Base-by-base conservation (phyloP, 1,140 invertebrate genomes). In the Cryptotermes secundus region DNA sequence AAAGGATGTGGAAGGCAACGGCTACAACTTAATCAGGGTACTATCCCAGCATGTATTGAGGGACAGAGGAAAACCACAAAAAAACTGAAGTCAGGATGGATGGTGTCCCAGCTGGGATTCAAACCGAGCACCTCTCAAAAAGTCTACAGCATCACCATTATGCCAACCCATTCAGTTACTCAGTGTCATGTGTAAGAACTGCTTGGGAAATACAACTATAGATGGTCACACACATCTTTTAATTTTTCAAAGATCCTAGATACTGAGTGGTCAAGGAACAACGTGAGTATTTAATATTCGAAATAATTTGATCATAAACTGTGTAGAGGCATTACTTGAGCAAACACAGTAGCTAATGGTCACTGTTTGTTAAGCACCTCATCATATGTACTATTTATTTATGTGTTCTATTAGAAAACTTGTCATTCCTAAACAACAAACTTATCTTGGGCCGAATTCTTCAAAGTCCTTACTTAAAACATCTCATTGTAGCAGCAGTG, bases 301-400 rank as follows among this genome's bases (percentile, higher is more conserved):
- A 72, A 49, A 72, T n/a, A 14, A 31, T 72, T 31, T 72, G 59
- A 72, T 31, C 59, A 72, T 16, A 72, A 72, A 72, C n/a, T 72
- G 14, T 3, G n/a, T 72, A 31, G 26, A 72, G 59, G 59, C 59
- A 72, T 72, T 72, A 72, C 59, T 72, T 72, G 59, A 72, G 59
- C 59, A 72, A 72, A 72, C 31, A 72, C 59, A 72, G 59, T 72
- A 72, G n/a, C n/a, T n/a, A 72, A n/a, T 49, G 45, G 45, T 26
- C 26, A 26, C 14, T 72, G 7, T n/a, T 31, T 72, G 59, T n/a
- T n/a, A 72, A 4, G 26, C 59, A 72, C n/a, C n/a, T 72, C 59
- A 72, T 72, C 59, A 72, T 72, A 72, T 31, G 9, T n/a, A 31
- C 7, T 49, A 49, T 72, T 26, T 72, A 72, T n/a, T 72, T 72